Percentiles rank a stretch among this genome's conserved stretches.
Conservation (phyloP, 2,888 invertebrate species). For the Lepidochrysops patricia region DNA sequence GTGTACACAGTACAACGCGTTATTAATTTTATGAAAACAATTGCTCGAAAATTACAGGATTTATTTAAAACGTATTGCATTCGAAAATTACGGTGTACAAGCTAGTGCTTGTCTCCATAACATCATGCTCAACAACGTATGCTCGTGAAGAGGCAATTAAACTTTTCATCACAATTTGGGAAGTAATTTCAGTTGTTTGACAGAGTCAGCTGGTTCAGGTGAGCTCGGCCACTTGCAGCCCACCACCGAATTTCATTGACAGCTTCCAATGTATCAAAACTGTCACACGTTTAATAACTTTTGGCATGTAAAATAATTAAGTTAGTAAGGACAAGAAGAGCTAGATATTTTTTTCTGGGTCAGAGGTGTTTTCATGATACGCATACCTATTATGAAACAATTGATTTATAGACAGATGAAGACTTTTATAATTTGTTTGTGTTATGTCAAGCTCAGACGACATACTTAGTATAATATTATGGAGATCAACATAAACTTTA, state of each 20-base stretch:
- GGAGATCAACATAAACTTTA: no score
- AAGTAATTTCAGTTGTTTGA: constrained; percentile 69
- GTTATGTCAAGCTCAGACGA: no score
- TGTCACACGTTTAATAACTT: not conserved
- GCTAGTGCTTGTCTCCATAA: constrained; percentile 35
- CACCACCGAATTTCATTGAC: constrained; percentile 43
- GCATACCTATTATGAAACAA: no score
- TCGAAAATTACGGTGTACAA: not conserved
- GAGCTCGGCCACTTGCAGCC: constrained; percentile 40
- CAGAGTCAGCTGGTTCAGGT: constrained; percentile 62
- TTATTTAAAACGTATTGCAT: not conserved
- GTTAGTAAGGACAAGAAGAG: not conserved
- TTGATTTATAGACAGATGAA: no score
- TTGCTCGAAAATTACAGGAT: not conserved
- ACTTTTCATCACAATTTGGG: constrained; percentile 65
- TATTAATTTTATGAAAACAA: not conserved
- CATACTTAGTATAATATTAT: no score
- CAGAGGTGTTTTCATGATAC: no score
- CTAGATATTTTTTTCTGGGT: not conserved
- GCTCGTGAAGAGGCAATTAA: constrained; percentile 68
- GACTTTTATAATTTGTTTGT: no score
- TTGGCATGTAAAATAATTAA: not conserved
- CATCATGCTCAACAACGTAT: constrained; percentile 40
- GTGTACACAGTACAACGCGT: no score
- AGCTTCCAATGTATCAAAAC: constrained; percentile 40